Base-by-base conservation (phyloP, 1,140 invertebrate species). In the Plectrocnemia conspersa region DNA sequence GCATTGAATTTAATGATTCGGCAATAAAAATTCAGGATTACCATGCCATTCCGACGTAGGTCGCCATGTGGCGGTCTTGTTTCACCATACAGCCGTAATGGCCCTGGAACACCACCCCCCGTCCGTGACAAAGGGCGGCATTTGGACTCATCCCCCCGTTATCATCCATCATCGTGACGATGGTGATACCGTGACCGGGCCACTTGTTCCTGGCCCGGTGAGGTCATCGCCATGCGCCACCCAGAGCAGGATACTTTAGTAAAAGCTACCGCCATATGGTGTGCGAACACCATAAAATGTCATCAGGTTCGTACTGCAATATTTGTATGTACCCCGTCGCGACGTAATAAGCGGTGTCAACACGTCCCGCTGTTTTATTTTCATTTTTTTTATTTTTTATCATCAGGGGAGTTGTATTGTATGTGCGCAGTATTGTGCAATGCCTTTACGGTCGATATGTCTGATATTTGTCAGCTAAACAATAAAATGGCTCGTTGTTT, bases 281-380 rank as follows among this genome's bases (percentile, higher is more conserved):
- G 40, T 23, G 11, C 42, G 22, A 45, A 18, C 42, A 45, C 23
- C 13, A 13, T 13, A 13, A 45, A 45, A 45, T 45, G 42, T 45
- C 42, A 25, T n/a, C 42, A n/a, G n/a, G 40, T 25, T 5, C 11
- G 29, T 45, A 27, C 23, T 45, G 13, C 42, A 7, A 10, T 19
- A 18, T 40, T 40, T 40, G 21, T 40, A 10, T 9, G 36, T 40
- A 10, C 36, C 42, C 21, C 23, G 18, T 16, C 29, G 42, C 23
- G 42, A 45, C 42, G 23, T 45, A 45, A 45, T 45, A 45, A 45
- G 29, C 42, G 42, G 42, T 45, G 42, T 45, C 42, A 45, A 45
- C 22, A 25, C 42, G 13, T 27, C 42, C 42, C 42, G 22, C n/a
- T 19, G 22, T 10, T 15, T 45, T 45, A 27, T 45, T 42, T 6